Base-by-base conservation (phyloP, 2,888 invertebrate species). In the Drosophila falleni region DNA sequence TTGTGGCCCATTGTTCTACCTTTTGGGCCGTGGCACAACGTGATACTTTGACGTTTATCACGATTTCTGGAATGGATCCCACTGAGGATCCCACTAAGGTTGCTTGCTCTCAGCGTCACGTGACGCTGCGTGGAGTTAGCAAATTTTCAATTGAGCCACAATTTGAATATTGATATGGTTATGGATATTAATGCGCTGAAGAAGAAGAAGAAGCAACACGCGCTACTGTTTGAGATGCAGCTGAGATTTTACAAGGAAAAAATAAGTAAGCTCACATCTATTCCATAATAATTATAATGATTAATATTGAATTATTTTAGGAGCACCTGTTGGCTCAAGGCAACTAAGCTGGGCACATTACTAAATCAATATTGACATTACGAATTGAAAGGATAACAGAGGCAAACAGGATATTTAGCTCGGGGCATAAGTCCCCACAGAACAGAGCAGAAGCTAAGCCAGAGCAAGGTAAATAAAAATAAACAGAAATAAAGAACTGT, bases 1-100 rank as follows among this genome's bases (percentile, higher is more conserved):
- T 49, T 61, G 58, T 58, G 49, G 65, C 35, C 88, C 86, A 83
- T 83, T 83, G 83, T 83, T 83, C 86, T 60, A 35, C 66, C 54
- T 74, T 58, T 74, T 58, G 56, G 64, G 70, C 69, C 63, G 46
- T 37, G 39, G 72, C 78, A 76, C 81, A 87, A 80, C 88, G 87
- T 89, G 87, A 78, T 86, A 80, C 82, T 89, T 89, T 89, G 88
- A 88, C 88, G 87, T 89, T 89, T 89, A 87, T 87, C 87, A 87
- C 87, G 87, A 87, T 87, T 89, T 85, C 64, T 50, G 81, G 77
- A 63, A 74, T 68, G 64, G 66, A 58, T 53, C 31, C 58, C 64
- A 64, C 19, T 15, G 23, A 10, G 37, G 23, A n/a, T n/a, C n/a
- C n/a, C n/a, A n/a, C 41, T 39, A 49, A 35, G 56, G 15, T 55